phyloP scores from a whole-genome alignment of 2,113 vertebrate genomes.

The Malurus alboscapulatus region DNA sequence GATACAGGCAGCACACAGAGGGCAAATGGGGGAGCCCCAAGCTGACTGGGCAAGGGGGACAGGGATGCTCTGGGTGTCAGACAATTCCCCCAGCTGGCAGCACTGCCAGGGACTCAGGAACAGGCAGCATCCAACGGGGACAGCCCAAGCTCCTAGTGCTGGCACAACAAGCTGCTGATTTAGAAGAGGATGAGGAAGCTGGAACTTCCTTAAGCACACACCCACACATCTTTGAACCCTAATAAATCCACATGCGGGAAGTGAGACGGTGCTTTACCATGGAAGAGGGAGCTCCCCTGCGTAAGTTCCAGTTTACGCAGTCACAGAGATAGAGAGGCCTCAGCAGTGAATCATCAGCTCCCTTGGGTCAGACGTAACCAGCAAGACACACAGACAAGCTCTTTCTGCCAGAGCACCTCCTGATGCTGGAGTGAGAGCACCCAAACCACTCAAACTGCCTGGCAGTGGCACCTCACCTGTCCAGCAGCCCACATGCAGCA shows the following conservation, averaged over 20 bases:
- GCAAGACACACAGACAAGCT: background rate
- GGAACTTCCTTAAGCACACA: background rate
- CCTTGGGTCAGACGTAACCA: background rate
- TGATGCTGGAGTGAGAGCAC: background rate
- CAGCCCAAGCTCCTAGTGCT: background rate
- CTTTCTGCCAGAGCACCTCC: background rate
- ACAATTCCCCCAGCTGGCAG: background rate
- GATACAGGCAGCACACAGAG: background rate
- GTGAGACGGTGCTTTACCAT: background rate
- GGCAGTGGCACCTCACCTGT: background rate
- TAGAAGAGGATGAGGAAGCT: background rate
- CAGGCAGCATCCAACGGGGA: rapidly evolving
- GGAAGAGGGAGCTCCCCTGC: background rate
- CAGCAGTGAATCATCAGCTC: background rate
- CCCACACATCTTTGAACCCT: background rate
- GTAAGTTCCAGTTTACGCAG: background rate
- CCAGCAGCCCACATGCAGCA: background rate
- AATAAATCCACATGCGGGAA: background rate
- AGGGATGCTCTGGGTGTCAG: background rate
- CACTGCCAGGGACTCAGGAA: background rate
- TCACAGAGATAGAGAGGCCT: background rate
- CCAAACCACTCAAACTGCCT: background rate
- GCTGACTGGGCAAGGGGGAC: rapidly evolving
- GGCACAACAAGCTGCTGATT: background rate
- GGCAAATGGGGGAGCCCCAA: background rate